phyloP scores from a whole-genome alignment of 2,888 invertebrate genomes.

The Meloe dianella region DNA sequence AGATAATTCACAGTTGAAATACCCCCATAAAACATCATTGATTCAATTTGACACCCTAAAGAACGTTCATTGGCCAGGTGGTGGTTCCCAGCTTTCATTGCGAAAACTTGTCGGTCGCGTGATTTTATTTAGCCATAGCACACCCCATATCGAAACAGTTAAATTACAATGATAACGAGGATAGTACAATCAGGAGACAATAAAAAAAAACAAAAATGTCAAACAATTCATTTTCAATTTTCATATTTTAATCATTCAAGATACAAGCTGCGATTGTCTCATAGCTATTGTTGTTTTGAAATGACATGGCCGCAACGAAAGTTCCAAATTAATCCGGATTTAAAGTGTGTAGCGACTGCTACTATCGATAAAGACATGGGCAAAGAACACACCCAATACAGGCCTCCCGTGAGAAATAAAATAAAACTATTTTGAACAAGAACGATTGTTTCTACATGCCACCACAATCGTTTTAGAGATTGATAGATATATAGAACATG shows the following conservation, averaged over 20 bases:
- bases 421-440: background rate
- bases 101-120: constrained; percentile 29
- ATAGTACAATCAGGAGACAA: background rate
- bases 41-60: constrained; percentile 60
- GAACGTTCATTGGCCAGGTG: constrained; percentile 57
- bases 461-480: background rate
- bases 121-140: constrained; percentile 25
- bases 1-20: constrained; percentile 56
- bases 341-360: constrained; percentile 18
- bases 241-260: background rate
- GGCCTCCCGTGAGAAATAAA: constrained; percentile 12
- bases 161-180: background rate
- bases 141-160: background rate
- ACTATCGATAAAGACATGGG: constrained; percentile 11
- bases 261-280: background rate
- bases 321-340: constrained; percentile 29
- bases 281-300: constrained; percentile 20
- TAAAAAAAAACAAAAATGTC: background rate
- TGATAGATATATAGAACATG: no score
- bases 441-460: background rate
- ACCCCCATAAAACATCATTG: constrained; percentile 58
- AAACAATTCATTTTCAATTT: background rate
- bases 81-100: constrained; percentile 45
- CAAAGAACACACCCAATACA: constrained; percentile 12
- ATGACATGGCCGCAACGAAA: constrained; percentile 20